A percentile compares a stretch with the other conserved stretches of the same genome.
These are phyloP conservation scores for Onychostruthus taczanowskii DNA, from an alignment of 2,113 vertebrate species.

Conservation along the genomic window DNA sequence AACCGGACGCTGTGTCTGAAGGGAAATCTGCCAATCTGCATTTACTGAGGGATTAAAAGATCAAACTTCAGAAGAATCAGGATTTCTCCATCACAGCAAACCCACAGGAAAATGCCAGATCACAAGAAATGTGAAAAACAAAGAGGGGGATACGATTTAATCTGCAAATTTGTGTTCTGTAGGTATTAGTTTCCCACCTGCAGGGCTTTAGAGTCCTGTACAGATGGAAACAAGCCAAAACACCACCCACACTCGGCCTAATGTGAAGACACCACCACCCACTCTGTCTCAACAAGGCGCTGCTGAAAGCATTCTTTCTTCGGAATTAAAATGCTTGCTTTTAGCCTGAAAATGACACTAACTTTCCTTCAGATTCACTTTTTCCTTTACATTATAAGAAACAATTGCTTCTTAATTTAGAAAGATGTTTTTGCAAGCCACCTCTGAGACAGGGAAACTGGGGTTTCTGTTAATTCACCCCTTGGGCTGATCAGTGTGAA, in stretches of 20 bases:
- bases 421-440: background rate
- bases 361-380: background rate
- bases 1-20: background rate
- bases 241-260: background rate
- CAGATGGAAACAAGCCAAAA: fast-evolving
- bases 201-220: background rate
- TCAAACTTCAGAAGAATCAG: background rate
- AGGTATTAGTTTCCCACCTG: background rate
- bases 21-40: background rate
- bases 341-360: background rate
- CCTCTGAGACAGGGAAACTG: no score
- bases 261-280: background rate
- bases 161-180: background rate
- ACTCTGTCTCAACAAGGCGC: background rate
- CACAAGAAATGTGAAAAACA: background rate
- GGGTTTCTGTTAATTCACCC: no score
- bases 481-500: no score
- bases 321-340: background rate
- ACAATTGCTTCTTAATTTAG: background rate
- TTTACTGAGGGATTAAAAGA: background rate
- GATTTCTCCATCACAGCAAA: background rate
- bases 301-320: background rate
- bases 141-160: background rate
- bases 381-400: background rate
- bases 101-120: background rate